Evolutionary conservation across 53 echinoderm and acorn worm species (phyloP).

Genomic region (Crossaster papposus): DNA sequence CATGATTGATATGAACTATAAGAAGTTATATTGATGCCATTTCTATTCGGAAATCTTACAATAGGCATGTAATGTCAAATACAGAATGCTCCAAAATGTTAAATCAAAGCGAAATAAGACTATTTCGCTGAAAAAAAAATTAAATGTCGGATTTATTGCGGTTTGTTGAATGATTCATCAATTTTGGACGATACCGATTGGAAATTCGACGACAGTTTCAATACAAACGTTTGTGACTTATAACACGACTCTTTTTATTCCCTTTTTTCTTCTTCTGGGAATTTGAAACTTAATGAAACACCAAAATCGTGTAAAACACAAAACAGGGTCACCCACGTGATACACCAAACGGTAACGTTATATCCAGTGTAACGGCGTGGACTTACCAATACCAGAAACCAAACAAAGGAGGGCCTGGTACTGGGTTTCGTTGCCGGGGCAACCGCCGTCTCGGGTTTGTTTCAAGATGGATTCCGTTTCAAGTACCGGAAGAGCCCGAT

Average conservation of each 20-base stretch:
- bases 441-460: constrained; percentile 18
- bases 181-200: too few relatives aligned
- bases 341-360: neutral
- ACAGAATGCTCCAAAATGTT: too few relatives aligned
- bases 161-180: too few relatives aligned
- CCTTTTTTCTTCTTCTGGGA: too few relatives aligned
- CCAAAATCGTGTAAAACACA: neutral
- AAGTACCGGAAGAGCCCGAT: constrained; percentile 23
- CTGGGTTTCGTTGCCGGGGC: constrained; percentile 7
- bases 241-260: neutral
- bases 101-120: too few relatives aligned
- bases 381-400: neutral
- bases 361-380: neutral
- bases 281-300: neutral
- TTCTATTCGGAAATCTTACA: too few relatives aligned
- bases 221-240: neutral
- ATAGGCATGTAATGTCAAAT: too few relatives aligned
- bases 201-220: too few relatives aligned
- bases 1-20: too few relatives aligned
- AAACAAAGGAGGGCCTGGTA: constrained; percentile 17
- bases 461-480: constrained; percentile 36
- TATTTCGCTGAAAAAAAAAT: too few relatives aligned
- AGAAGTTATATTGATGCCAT: too few relatives aligned
- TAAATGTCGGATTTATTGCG: too few relatives aligned
- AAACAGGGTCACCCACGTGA: neutral